Percentiles rank a stretch among this genome's conserved stretches.
These are phyloP conservation scores for Ciona savignyi DNA, from an alignment of 23 tunicate genomes.

Conservation along the genomic window DNA sequence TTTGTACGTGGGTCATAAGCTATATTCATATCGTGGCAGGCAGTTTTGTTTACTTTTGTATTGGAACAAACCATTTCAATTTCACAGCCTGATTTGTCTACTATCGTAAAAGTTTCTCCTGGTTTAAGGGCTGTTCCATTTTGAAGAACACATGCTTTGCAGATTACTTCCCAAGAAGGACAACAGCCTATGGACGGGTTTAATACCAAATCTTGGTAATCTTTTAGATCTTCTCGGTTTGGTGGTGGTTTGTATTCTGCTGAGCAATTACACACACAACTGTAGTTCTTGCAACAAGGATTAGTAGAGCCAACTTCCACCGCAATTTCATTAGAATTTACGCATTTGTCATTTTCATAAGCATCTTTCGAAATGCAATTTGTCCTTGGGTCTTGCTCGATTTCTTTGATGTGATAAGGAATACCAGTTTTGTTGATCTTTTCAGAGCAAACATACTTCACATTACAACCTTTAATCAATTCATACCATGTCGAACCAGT, in stretches of 20 bases:
- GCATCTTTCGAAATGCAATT: neutral
- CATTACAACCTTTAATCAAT: neutral
- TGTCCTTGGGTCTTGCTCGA: neutral
- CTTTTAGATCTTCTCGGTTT: neutral
- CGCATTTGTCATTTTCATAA: neutral
- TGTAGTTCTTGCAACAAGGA: conserved; percentile 4
- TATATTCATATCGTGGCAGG: neutral
- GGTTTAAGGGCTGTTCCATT: neutral
- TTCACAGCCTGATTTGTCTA: neutral
- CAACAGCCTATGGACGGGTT: too few species aligned
- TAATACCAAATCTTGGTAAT: neutral
- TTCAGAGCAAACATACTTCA: neutral
- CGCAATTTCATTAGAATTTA: neutral
- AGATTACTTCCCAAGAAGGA: neutral
- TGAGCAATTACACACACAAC: neutral
- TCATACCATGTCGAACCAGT: neutral
- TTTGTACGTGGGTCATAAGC: neutral
- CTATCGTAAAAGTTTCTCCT: neutral
- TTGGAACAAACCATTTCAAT: neutral
- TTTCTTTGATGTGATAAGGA: neutral
- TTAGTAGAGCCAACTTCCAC: neutral
- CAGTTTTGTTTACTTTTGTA: neutral
- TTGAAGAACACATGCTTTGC: neutral
- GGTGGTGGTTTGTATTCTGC: neutral
- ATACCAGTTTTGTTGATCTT: neutral